Evolutionary conservation across 1,140 invertebrate species (phyloP).

Genomic region (Zaprionus davidi): DNA sequence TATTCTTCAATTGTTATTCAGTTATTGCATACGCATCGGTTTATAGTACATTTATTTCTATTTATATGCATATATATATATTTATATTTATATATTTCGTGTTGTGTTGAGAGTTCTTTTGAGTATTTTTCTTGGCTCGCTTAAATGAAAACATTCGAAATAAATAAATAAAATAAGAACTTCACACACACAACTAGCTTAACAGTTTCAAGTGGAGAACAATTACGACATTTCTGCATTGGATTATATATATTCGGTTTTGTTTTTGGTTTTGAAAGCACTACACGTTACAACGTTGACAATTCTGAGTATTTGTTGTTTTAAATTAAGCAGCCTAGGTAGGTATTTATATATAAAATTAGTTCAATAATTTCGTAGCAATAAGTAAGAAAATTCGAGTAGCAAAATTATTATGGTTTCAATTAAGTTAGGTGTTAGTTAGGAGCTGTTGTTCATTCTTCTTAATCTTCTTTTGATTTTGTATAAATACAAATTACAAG

Average conservation of each 20-base stretch:
- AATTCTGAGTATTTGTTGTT: constrained; percentile 60
- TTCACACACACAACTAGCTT: constrained; percentile 54
- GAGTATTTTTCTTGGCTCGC: constrained; percentile 61
- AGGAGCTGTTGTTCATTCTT: constrained; percentile 24
- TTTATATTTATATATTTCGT: constrained; percentile 65
- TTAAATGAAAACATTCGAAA: constrained; percentile 56
- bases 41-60: constrained; percentile 60
- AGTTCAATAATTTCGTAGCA: constrained; percentile 49
- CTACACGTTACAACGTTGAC: constrained; percentile 61
- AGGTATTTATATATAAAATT: constrained; percentile 48
- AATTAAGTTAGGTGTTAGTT: constrained; percentile 63
- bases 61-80: constrained; percentile 25
- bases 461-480: constrained; percentile 20
- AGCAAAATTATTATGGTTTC: constrained; percentile 70
- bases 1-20: constrained; percentile 52
- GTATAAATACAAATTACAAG: constrained; percentile 60
- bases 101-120: constrained; percentile 41
- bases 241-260: constrained; percentile 18
- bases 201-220: constrained; percentile 29
- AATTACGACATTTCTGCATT: constrained; percentile 32
- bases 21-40: constrained; percentile 68
- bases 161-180: constrained; percentile 71
- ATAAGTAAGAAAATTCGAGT: constrained; percentile 72
- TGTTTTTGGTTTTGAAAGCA: constrained; percentile 75
- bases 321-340: constrained; percentile 56